Base-by-base conservation (phyloP, 2,113 vertebrate species). In the Tragelaphus strepsiceros region DNA sequence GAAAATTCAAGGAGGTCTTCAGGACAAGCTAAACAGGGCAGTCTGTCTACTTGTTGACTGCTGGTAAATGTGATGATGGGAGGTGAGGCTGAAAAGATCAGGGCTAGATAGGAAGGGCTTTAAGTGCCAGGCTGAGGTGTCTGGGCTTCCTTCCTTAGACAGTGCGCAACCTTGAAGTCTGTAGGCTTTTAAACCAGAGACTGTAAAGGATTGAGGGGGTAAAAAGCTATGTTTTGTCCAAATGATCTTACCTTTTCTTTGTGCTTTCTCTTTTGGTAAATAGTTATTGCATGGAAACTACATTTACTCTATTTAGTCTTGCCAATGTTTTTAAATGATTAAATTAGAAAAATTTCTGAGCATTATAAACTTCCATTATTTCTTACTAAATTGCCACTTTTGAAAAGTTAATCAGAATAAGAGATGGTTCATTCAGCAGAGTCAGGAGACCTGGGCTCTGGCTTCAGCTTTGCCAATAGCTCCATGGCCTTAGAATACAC, bases 231-330 rank as follows among this genome's bases (percentile, higher is more conserved):
- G n/a, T 46, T 90, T 80, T 61, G 3, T 88, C n/a, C 67, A 71
- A 1, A 62, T 74, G 30, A 83, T 87, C 13, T 90, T 67, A 86
- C 1, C 24, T 78, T 74, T 97, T 58, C 12, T 88, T 80, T 49
- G 15, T 67, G 10, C 28, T 56, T 92, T 90, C 80, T 93, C 43
- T 81, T 94, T 87, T 56, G 9, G 35, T 71, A 54, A 92, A 49
- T 92, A 82, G 64, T 93, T 64, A 93, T 71, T 94, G 91, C 30
- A 15, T 91, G 61, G 58, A 93, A 96, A 95, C 85, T 59, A 46
- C 15, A 51, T 91, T 96, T 71, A 87, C 13, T 93, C 2, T 26
- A 15, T 39, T 22, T 51, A 32, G 51, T 53, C 71, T 71, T 90
- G 2, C 49, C 24, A 56, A 11, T 61, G 97, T 92, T 97, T 82